A percentile compares a stretch with the other conserved stretches of the same genome.
Evolutionary conservation across 2,888 invertebrate species (phyloP).

Genomic region (Conchocele bisecta): DNA sequence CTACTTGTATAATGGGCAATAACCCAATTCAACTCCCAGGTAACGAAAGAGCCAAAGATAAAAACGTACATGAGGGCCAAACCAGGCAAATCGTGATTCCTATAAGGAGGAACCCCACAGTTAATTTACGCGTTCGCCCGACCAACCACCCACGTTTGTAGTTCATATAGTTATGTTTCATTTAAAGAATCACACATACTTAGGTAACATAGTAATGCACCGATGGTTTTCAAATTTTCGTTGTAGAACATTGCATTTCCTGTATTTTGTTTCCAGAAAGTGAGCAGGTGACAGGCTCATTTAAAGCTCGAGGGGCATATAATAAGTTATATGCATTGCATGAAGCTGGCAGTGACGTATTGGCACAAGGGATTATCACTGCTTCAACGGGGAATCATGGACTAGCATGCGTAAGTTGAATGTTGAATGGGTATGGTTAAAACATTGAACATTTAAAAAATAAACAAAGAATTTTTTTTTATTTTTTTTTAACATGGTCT

Average conservation of each 20-base stretch:
- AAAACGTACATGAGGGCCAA: too few species aligned
- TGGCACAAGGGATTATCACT: slow-evolving; percentile 50
- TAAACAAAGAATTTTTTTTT: not conserved
- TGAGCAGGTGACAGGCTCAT: slow-evolving; percentile 73
- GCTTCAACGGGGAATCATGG: slow-evolving; percentile 75
- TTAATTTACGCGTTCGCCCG: too few species aligned
- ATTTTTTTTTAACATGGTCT: not conserved
- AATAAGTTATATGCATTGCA: slow-evolving; percentile 63
- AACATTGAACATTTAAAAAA: not conserved
- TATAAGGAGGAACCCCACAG: too few species aligned
- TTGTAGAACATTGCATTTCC: not conserved
- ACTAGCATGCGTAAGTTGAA: slow-evolving; percentile 68
- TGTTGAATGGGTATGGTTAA: not conserved
- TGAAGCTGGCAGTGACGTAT: slow-evolving; percentile 26
- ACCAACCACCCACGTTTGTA: too few species aligned
- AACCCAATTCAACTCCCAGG: too few species aligned
- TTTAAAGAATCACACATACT: too few species aligned
- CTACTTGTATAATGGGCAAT: too few species aligned
- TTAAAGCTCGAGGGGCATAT: slow-evolving; percentile 72
- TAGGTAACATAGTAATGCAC: too few species aligned
- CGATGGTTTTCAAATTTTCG: too few species aligned
- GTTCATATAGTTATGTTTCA: too few species aligned
- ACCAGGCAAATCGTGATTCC: too few species aligned
- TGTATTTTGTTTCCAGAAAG: slow-evolving; percentile 60
- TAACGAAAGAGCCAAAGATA: too few species aligned